Evolutionary conservation across 2,888 invertebrate species (phyloP).

Genomic region (Sisyra terminalis): DNA sequence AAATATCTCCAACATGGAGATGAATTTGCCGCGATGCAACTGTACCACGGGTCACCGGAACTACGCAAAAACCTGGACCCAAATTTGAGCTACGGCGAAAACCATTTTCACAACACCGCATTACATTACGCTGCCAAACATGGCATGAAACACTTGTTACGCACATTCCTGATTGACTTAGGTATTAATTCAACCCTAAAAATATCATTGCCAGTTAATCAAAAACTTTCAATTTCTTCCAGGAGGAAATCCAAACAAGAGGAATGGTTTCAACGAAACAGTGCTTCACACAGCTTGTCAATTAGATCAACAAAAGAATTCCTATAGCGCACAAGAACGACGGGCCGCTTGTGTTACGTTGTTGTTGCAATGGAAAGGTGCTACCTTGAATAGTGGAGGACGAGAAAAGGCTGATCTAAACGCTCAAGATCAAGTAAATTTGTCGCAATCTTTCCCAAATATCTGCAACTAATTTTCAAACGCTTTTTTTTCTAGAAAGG

Average conservation of each 20-base stretch:
- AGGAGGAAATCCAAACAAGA: conserved; percentile 51
- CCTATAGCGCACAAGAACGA: conserved; percentile 34
- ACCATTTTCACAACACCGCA: conserved; percentile 46
- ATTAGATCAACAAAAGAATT: conserved; percentile 22
- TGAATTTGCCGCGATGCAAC: conserved; percentile 50
- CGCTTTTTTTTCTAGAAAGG: conserved; percentile 29
- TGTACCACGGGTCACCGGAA: conserved; percentile 44
- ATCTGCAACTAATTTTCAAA: background rate
- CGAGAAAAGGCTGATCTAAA: conserved; percentile 38
- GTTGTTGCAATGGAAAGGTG: conserved; percentile 43
- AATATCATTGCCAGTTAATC: background rate
- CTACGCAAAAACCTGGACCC: conserved; percentile 45
- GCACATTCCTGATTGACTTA: conserved; percentile 44
- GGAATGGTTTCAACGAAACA: conserved; percentile 43
- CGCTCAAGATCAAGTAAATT: conserved; percentile 37
- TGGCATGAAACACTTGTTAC: conserved; percentile 40
- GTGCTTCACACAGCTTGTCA: conserved; percentile 44
- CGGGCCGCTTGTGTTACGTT: conserved; percentile 42
- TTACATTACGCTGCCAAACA: conserved; percentile 48
- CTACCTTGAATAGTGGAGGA: conserved; percentile 29
- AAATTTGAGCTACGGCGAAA: conserved; percentile 47
- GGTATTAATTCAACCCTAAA: conserved; percentile 1
- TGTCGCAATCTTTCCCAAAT: too few species aligned
- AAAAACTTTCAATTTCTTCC: background rate
- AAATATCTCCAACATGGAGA: conserved; percentile 52